Conservation (phyloP, 2,113 vertebrate genomes). For the Panthera leo region DNA sequence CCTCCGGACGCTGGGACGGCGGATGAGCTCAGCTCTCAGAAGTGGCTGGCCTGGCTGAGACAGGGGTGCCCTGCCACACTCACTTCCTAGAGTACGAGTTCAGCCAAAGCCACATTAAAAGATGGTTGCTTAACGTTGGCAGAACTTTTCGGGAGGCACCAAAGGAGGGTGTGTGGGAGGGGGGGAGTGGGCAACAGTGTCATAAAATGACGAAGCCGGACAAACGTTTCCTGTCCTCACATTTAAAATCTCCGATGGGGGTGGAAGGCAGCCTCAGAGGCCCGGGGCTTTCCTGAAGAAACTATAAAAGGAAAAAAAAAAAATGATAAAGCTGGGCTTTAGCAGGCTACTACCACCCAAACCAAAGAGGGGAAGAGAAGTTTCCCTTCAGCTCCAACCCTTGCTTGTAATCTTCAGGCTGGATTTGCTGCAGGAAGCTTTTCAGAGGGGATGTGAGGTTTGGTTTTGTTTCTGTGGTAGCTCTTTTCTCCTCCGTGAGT, state of each 20-base stretch:
- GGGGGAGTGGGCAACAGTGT: slow-evolving; percentile 1
- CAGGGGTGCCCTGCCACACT: background rate
- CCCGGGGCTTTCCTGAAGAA: slow-evolving; percentile 53
- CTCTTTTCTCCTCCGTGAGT: background rate
- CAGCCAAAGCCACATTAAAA: slow-evolving; percentile 71
- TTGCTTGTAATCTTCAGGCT: background rate
- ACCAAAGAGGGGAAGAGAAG: background rate
- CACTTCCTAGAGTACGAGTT: slow-evolving; percentile 37
- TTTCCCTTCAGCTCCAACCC: background rate
- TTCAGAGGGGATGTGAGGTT: background rate
- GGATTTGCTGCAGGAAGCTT: background rate
- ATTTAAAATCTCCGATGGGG: background rate
- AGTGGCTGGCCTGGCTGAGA: background rate
- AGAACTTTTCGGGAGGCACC: slow-evolving; percentile 43
- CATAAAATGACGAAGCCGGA: slow-evolving; percentile 42
- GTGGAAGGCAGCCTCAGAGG: background rate
- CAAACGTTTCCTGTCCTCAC: slow-evolving; percentile 52
- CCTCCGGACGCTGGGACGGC: background rate
- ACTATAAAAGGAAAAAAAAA: slow-evolving; percentile 5
- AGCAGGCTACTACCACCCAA: background rate
- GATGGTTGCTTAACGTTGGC: slow-evolving; percentile 22
- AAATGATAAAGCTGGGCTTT: background rate
- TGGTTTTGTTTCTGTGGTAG: background rate
- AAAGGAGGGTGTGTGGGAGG: background rate
- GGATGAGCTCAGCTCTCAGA: background rate